Evolutionary conservation across 2,888 invertebrate species (phyloP), one percentile per base, ranked within the genome.

Genomic region (Tanytarsus gracilentus): DNA sequence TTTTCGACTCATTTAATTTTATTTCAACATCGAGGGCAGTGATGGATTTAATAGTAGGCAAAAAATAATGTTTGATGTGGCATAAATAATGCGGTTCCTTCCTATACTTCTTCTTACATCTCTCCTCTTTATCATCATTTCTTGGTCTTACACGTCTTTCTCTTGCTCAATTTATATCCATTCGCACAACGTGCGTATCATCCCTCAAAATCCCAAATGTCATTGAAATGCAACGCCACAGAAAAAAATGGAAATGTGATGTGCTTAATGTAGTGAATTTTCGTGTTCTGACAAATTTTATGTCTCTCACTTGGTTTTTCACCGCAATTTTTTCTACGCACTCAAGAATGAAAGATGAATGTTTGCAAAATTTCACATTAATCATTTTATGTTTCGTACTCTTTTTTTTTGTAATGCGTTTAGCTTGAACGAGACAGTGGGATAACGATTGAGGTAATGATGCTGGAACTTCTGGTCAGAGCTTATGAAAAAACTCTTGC

Each of bases 231-330:
- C 55, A 55, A 39, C 26, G 26, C 44, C 21, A 44, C 25, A 25
- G 16, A 55, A 55, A 40, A 40, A 25, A 55, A 33, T 16, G 26
- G 26, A 55, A 55, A 40, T 55, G 55, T 55, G 55, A 55, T 55
- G 40, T 55, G 55, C 33, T 55, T 55, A 55, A 55, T 55, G 55
- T 55, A 55, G 55, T 55, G 55, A 55, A 40, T 16, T 33, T 55
- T 55, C 39, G 23, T 33, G 39, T 55, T 55, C 21, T 49, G 49
- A 49, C 49, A 49, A 49, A 49, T 49, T 51, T 30, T 51, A 9
- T 29, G 50, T 51, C 9, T 27, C 14, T 51, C 29, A 11, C 21
- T 8, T 29, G 21, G 23, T 1, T 23, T 16, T 16, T 14, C 29
- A 14, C 16, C 51, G 30, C 51, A 16, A 14, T 29, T 27, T 5